Percentiles rank a stretch among this genome's conserved stretches.
Conservation (phyloP, 2,888 invertebrate species). For the Salpingus planirostris region DNA sequence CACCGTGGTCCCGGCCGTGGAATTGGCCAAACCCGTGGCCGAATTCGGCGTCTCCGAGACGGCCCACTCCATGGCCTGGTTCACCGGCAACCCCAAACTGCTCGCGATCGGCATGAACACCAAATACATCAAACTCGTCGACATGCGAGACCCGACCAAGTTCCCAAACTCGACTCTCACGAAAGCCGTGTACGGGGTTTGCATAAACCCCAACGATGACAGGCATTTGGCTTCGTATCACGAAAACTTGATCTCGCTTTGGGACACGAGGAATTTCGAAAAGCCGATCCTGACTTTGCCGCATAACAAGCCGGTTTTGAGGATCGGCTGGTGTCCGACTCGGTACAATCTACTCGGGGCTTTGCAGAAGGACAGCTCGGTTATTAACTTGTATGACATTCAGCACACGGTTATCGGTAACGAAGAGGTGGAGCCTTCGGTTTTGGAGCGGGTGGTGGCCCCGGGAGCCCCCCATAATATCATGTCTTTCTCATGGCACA, state of each 20-base stretch:
- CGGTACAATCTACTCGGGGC: conserved; percentile 70
- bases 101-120: conserved; percentile 85
- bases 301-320: conserved; percentile 59
- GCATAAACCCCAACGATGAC: conserved; percentile 68
- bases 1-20: conserved; percentile 41
- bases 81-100: conserved; percentile 60
- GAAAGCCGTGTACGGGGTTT: conserved; percentile 76
- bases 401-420: conserved; percentile 59
- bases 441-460: conserved; percentile 59
- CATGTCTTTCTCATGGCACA: conserved; percentile 84
- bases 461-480: conserved; percentile 45
- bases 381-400: conserved; percentile 78
- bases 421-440: conserved; percentile 68
- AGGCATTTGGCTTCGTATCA: conserved; percentile 76
- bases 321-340: conserved; percentile 84
- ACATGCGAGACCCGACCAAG: conserved; percentile 73
- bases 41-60: conserved; percentile 80
- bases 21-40: conserved; percentile 52
- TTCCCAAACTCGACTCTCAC: conserved; percentile 59
- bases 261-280: conserved; percentile 83
- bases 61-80: conserved; percentile 80
- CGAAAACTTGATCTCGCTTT: conserved; percentile 73
- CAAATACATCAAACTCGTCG: conserved; percentile 81
- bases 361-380: conserved; percentile 67
- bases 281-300: conserved; percentile 70